Conservation (phyloP, 2,113 vertebrate species). For the Seriola aureovittata region DNA sequence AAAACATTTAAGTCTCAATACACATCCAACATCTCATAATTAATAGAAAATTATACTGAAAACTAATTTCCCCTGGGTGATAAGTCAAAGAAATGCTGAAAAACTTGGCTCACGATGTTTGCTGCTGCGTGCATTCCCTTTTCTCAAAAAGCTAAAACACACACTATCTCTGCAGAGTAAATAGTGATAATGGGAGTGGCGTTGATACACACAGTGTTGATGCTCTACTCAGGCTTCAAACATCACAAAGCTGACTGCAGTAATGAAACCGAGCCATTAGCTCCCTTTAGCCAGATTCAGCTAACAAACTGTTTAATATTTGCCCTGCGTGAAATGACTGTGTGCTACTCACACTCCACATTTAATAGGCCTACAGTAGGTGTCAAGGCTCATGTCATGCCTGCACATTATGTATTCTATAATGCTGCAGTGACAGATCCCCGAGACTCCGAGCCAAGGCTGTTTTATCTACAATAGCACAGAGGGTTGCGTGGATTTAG, state of each 20-base stretch:
- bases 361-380: constrained; percentile 55
- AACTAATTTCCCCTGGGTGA: constrained; percentile 27
- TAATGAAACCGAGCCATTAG: constrained; percentile 49
- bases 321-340: constrained; percentile 35
- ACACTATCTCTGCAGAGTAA: constrained; percentile 32
- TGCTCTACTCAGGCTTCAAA: constrained; percentile 24
- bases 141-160: constrained; percentile 32
- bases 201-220: constrained; percentile 15
- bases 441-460: constrained; percentile 48
- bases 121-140: constrained; percentile 24
- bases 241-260: constrained; percentile 24
- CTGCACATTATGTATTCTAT: constrained; percentile 51
- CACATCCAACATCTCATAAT: background rate
- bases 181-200: constrained; percentile 40
- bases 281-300: constrained; percentile 44
- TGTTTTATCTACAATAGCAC: constrained; percentile 67
- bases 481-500: constrained; percentile 66
- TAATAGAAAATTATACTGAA: constrained; percentile 27
- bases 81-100: constrained; percentile 34
- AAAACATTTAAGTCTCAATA: constrained; percentile 11
- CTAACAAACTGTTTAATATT: constrained; percentile 40
- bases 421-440: constrained; percentile 58
- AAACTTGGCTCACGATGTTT: constrained; percentile 31
- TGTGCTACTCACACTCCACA: constrained; percentile 26
- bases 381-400: constrained; percentile 61